phyloP scores from a whole-genome alignment of 2,888 invertebrate genomes.

The Margaritifera margaritifera region DNA sequence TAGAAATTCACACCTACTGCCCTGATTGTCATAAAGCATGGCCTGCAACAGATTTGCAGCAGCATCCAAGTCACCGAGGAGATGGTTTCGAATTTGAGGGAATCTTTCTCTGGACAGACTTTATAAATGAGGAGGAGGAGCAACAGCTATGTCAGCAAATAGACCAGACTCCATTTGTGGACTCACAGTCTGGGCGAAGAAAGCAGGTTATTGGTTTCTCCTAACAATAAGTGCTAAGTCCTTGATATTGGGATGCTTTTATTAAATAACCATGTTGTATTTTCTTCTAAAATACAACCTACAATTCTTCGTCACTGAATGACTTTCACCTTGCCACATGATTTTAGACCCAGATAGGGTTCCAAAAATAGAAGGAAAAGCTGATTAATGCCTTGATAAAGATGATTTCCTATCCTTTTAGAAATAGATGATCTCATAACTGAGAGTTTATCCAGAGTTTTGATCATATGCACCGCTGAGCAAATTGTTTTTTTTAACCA shows the following conservation, averaged over 20 bases:
- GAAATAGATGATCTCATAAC: no score
- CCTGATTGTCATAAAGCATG: slow-evolving; percentile 46
- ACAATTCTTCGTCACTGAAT: background rate
- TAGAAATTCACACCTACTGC: slow-evolving; percentile 38
- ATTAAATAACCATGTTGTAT: no score
- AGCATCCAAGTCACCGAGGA: slow-evolving; percentile 41
- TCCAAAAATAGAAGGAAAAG: no score
- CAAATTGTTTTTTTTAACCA: no score
- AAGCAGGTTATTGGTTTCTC: slow-evolving; percentile 80
- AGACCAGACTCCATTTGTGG: slow-evolving; percentile 88
- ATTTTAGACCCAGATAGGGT: no score
- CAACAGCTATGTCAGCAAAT: slow-evolving; percentile 79
- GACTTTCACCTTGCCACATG: no score
- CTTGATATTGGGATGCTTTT: no score
- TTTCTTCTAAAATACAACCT: background rate
- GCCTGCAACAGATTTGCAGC: slow-evolving; percentile 7
- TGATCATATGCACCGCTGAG: no score
- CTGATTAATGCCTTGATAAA: no score
- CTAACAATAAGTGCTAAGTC: background rate
- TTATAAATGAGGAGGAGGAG: slow-evolving; percentile 82
- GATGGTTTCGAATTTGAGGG: slow-evolving; percentile 61
- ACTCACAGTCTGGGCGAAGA: slow-evolving; percentile 94
- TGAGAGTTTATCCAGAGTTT: no score
- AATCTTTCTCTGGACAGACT: slow-evolving; percentile 76
- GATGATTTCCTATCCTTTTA: no score